Evolutionary conservation across 2,113 vertebrate genomes (phyloP), one percentile per base, ranked within the genome.

Genomic region (Oceanodroma tethys): DNA sequence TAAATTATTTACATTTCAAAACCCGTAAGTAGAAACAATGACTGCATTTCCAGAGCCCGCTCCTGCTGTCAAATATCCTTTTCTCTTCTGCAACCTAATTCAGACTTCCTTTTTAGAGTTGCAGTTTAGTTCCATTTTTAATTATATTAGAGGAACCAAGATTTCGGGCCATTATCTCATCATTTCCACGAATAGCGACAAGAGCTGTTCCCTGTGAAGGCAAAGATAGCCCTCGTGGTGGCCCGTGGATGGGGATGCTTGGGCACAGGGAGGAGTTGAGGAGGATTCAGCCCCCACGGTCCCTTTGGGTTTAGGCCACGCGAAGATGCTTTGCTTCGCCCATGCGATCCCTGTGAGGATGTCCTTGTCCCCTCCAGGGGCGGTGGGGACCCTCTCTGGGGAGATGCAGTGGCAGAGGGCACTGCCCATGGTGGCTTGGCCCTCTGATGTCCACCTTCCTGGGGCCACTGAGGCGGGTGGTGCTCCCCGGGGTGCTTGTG

Each of bases 1-100:
- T 98, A 97, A 98, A 97, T 94, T 97, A 98, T 98, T 98, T 98
- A 97, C 96, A 97, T 98, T 98, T 98, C 97, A 97, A 96, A 97
- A 87, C 93, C 86, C 81, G 76, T 96, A 96, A 83, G 81, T 90
- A 94, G 89, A 98, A 98, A 97, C 95, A 97, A 97, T 95, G 95
- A 87, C 93, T 96, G 90, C 73, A 92, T 97, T 98, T 97, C 83
- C 65, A 93, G 75, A 93, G 86, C 82, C 88, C 89, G 78, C 88
- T 94, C 88, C 78, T 95, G 89, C 93, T 97, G 96, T 97, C 95
- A 96, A 95, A 97, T 96, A 93, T 38, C 89, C 86, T 96, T 95
- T 97, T 96, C 94, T 96, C 67, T 92, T 97, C 91, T 92, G 75
- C 93, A 96, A 60, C 82, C 96, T 97, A 96, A 97, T 95, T 98